phyloP scores from a whole-genome alignment of 2,113 vertebrate species.

The Lanius collurio region DNA sequence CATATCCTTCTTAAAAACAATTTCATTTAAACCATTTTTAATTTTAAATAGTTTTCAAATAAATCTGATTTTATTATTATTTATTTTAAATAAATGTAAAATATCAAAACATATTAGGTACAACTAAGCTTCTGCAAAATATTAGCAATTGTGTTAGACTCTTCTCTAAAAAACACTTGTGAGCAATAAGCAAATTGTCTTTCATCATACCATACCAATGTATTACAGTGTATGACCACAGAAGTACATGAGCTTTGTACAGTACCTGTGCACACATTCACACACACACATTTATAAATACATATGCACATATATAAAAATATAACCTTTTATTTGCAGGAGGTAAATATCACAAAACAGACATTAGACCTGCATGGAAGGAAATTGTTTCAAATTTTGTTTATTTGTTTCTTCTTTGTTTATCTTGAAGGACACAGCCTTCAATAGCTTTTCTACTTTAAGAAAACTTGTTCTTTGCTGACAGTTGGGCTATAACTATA shows the following conservation, averaged over 20 bases:
- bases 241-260: background rate
- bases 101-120: background rate
- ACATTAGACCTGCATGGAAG: background rate
- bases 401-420: background rate
- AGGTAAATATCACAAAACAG: background rate
- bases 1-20: background rate
- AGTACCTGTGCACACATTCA: background rate
- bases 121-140: background rate
- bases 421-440: slow-evolving; percentile 34
- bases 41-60: background rate
- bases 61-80: background rate
- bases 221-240: background rate
- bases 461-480: slow-evolving; percentile 68
- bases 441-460: slow-evolving; percentile 44
- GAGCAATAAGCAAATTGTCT: background rate
- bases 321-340: background rate
- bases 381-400: background rate
- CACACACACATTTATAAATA: background rate
- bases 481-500: slow-evolving; percentile 71
- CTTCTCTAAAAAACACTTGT: background rate
- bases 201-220: background rate
- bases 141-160: background rate
- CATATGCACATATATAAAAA: background rate
- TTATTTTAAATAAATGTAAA: background rate
- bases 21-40: background rate